These are phyloP conservation scores for Mesembrinibis cayennensis DNA, from an alignment of 2,113 vertebrate species.

Conservation along the genomic window DNA sequence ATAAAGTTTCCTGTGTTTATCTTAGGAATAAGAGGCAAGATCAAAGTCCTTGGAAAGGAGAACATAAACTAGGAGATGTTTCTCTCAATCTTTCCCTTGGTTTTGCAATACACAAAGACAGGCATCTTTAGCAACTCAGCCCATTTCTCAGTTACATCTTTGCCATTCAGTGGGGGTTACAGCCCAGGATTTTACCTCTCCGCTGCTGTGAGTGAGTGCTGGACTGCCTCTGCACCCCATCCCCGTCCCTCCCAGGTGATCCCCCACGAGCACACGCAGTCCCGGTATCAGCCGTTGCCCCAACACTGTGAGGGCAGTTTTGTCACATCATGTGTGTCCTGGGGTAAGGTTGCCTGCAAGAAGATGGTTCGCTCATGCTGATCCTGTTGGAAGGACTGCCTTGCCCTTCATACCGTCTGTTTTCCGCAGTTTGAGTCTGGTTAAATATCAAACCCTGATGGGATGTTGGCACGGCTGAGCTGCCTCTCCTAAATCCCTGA, in stretches of 20 bases:
- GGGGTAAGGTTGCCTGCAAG: background rate
- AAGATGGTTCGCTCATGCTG: background rate
- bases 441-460: background rate
- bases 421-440: background rate
- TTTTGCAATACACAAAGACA: background rate
- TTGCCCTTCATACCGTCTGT: background rate
- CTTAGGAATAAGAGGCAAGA: background rate
- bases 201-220: background rate
- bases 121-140: background rate
- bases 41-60: background rate
- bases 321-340: background rate
- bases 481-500: background rate
- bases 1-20: background rate
- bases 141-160: background rate
- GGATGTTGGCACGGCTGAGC: background rate
- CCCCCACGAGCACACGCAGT: background rate
- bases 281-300: fast-evolving
- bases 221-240: background rate
- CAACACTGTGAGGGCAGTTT: background rate
- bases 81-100: background rate
- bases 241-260: background rate
- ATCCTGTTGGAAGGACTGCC: background rate
- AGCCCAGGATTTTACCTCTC: background rate
- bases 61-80: background rate
- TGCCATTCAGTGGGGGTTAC: background rate